Evolutionary conservation across 1,140 invertebrate genomes (phyloP).

Genomic region (Apis cerana): DNA sequence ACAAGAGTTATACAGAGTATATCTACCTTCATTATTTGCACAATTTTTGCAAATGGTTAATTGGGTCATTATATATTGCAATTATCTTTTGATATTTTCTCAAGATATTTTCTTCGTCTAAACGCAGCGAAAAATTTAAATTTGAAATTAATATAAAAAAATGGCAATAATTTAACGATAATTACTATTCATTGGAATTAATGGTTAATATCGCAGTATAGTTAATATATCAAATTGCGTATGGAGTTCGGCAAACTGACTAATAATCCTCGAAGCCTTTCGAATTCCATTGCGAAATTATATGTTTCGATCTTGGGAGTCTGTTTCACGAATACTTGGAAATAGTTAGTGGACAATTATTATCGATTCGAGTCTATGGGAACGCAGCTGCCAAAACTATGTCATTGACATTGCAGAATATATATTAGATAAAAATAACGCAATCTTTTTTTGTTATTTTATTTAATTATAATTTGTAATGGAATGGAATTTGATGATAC

Average conservation of each 20-base stretch:
- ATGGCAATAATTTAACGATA: neutral
- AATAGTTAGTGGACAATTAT: constrained; percentile 3
- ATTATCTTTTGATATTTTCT: neutral
- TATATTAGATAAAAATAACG: neutral
- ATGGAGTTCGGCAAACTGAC: neutral
- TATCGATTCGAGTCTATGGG: constrained; percentile 9
- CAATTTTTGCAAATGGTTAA: neutral
- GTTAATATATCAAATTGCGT: neutral
- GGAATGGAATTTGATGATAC: too few relatives aligned
- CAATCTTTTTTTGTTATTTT: too few relatives aligned
- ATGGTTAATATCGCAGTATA: neutral
- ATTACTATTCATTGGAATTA: constrained; percentile 14
- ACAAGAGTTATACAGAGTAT: neutral
- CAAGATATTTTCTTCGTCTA: neutral
- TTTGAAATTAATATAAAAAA: constrained; percentile 5
- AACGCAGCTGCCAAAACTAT: neutral
- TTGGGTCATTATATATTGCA: neutral
- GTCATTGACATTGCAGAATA: neutral
- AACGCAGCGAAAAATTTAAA: neutral
- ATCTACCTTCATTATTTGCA: too few relatives aligned
- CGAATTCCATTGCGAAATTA: constrained; percentile 43
- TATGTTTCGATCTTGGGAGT: constrained; percentile 14
- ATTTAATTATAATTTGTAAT: too few relatives aligned
- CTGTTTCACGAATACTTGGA: constrained; percentile 32
- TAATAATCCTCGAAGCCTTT: constrained; percentile 26